A percentile compares a stretch with the other conserved stretches of the same genome.
Conservation (phyloP, 2,113 vertebrate species). For the Urocitellus parryii region DNA sequence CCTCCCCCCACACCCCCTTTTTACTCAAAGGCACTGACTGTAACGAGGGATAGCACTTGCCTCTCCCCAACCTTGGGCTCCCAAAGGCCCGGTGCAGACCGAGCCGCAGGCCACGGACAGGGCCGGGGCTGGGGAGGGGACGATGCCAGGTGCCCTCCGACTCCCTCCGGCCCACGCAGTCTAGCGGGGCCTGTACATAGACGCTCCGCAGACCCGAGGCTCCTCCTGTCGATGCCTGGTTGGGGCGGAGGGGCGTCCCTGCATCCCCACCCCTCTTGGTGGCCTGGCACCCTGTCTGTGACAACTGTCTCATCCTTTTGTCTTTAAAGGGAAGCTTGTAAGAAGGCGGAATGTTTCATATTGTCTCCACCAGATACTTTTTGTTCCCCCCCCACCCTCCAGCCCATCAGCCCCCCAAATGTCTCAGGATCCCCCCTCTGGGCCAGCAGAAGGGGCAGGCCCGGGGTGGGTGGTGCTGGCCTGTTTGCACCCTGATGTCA, state of each 20-base stretch:
- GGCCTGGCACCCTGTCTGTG: neutral
- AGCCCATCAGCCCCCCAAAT: neutral
- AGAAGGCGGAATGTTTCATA: constrained; percentile 55
- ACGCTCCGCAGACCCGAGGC: neutral
- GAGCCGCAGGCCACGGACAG: constrained; percentile 78
- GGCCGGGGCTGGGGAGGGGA: constrained; percentile 54
- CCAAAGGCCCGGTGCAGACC: constrained; percentile 63
- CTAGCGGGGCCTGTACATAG: constrained; percentile 36
- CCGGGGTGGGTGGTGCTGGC: constrained; percentile 57
- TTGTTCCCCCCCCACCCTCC: neutral
- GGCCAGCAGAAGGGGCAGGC: constrained; percentile 44
- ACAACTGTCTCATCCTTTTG: constrained; percentile 13
- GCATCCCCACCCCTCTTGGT: neutral
- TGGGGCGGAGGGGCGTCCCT: neutral
- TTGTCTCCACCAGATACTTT: neutral
- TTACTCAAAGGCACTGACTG: constrained; percentile 84
- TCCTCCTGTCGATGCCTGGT: neutral
- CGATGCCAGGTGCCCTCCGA: neutral
- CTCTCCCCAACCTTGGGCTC: constrained; percentile 57
- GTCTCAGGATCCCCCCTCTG: constrained; percentile 79
- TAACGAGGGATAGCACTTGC: constrained; percentile 67
- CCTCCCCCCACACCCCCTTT: constrained; percentile 47
- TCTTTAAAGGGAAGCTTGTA: constrained; percentile 78
- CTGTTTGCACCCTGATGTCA: neutral
- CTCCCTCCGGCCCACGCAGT: neutral